Evolutionary conservation across 1,140 invertebrate species (phyloP).

Genomic region (Brachionus calyciflorus): DNA sequence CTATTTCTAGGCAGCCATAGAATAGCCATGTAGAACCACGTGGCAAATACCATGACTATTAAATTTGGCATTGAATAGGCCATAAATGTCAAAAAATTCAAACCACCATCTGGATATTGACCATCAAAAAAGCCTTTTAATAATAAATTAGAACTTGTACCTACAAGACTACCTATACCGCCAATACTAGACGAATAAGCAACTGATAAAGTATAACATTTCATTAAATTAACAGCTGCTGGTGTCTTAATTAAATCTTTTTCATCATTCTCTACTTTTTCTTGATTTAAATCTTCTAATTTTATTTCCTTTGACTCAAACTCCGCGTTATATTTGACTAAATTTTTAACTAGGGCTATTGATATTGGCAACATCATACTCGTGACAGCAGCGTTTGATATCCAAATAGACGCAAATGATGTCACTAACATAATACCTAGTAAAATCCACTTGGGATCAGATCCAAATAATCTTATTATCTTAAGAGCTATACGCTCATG

Average conservation of each 20-base stretch:
- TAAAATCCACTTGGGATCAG: constrained; percentile 43
- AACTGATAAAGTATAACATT: constrained; percentile 64
- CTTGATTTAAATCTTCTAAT: too few relatives aligned
- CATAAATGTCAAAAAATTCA: constrained; percentile 32
- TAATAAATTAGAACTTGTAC: constrained; percentile 81
- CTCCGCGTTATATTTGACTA: constrained; percentile 20
- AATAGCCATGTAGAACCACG: not conserved
- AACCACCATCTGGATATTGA: not conserved
- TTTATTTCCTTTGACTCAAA: not conserved
- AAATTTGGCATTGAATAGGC: not conserved
- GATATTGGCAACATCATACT: constrained; percentile 81
- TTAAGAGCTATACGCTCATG: constrained; percentile 42
- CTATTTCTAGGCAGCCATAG: constrained; percentile 34
- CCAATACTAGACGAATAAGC: constrained; percentile 77
- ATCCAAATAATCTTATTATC: constrained; percentile 22
- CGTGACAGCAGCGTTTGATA: constrained; percentile 76
- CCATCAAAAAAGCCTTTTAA: constrained; percentile 72
- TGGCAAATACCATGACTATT: not conserved
- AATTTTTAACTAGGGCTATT: constrained; percentile 52
- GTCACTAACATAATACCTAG: constrained; percentile 72
- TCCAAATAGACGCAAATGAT: constrained; percentile 79
- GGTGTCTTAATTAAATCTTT: not conserved
- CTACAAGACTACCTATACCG: constrained; percentile 79
- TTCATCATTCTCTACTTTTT: not conserved
- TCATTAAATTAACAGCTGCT: constrained; percentile 18